A percentile compares a stretch with the other conserved stretches of the same genome.
These are phyloP conservation scores for Spilogale gracilis DNA, from an alignment of 2,113 vertebrate genomes.

Conservation along the genomic window DNA sequence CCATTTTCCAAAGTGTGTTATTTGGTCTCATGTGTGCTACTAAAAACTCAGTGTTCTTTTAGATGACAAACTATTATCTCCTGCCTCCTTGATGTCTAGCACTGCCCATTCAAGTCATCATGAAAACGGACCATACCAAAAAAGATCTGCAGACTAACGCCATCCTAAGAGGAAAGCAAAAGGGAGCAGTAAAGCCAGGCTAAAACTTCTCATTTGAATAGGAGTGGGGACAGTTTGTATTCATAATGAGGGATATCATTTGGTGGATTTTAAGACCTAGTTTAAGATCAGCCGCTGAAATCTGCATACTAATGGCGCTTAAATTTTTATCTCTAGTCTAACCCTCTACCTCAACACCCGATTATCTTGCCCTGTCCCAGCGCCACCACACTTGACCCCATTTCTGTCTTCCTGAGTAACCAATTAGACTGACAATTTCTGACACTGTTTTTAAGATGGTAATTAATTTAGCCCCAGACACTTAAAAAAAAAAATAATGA, in stretches of 20 bases:
- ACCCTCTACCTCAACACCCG: neutral
- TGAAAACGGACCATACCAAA: neutral
- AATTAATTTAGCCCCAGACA: slow-evolving; percentile 16
- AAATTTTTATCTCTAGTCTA: neutral
- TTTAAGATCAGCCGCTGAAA: neutral
- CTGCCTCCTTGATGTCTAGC: neutral
- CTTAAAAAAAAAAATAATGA: neutral
- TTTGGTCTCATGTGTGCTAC: neutral
- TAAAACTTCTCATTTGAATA: neutral
- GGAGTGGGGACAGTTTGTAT: neutral
- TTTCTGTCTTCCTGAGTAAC: neutral
- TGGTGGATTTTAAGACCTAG: neutral
- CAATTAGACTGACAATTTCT: neutral
- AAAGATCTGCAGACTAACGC: neutral
- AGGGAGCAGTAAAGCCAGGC: neutral
- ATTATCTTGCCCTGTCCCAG: neutral
- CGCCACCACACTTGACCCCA: neutral
- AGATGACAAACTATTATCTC: neutral
- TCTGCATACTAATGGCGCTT: neutral
- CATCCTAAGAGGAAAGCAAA: neutral
- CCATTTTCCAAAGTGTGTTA: neutral
- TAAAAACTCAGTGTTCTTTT: neutral
- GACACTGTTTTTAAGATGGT: neutral
- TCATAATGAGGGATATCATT: neutral
- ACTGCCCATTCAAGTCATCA: neutral